phyloP scores from a whole-genome alignment of 2,113 vertebrate genomes.

The Lagenorhynchus albirostris region DNA sequence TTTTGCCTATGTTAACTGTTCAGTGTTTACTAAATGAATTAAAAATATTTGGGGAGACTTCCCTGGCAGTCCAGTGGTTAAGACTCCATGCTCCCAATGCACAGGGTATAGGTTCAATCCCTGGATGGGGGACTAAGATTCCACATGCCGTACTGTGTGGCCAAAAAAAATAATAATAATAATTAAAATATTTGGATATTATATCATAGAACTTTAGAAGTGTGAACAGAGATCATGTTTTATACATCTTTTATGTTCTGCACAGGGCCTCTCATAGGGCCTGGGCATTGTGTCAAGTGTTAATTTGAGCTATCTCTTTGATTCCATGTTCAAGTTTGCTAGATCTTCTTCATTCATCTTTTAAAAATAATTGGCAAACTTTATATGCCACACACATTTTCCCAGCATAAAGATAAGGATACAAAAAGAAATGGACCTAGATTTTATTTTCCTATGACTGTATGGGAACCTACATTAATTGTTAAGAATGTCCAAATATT shows the following conservation, averaged over 20 bases:
- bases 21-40: too few relatives aligned
- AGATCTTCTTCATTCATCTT: neutral
- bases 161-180: too few relatives aligned
- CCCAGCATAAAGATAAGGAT: neutral
- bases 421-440: neutral
- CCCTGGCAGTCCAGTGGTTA: too few relatives aligned
- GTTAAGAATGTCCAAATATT: neutral
- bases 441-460: neutral
- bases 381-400: neutral
- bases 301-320: neutral
- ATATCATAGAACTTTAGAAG: neutral
- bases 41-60: too few relatives aligned
- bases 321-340: neutral
- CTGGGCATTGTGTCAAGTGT: neutral
- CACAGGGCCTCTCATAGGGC: too few relatives aligned
- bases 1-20: too few relatives aligned
- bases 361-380: neutral
- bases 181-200: neutral
- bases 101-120: too few relatives aligned
- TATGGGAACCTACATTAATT: neutral
- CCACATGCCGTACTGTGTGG: too few relatives aligned
- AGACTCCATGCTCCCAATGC: too few relatives aligned
- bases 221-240: neutral
- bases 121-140: too few relatives aligned
- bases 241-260: neutral